Evolutionary conservation across 2,797 vertebrate species (phyloP).

Genomic region (Poecilia wingei): DNA sequence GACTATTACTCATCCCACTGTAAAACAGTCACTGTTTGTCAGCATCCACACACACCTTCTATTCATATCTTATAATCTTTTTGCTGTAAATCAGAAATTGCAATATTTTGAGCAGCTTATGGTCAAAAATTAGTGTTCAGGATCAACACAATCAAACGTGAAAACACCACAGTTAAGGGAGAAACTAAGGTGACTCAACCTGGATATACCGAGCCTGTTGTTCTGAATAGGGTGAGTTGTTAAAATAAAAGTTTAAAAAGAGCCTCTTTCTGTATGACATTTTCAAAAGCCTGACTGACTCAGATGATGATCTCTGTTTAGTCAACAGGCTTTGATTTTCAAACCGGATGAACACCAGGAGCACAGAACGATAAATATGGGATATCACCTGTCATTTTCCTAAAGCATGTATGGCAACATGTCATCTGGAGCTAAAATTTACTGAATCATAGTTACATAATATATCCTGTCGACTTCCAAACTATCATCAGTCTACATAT

Average conservation of each 20-base stretch:
- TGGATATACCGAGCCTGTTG: not conserved
- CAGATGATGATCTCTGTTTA: not conserved
- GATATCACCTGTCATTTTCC: slow-evolving; percentile 12
- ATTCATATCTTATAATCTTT: slow-evolving; percentile 18
- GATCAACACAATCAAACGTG: not conserved
- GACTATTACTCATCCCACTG: slow-evolving; percentile 39
- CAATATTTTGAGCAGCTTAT: not conserved
- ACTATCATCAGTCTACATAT: not conserved
- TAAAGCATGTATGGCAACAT: not conserved
- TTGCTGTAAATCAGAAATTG: not conserved
- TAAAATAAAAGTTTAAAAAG: not conserved
- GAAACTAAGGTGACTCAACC: not conserved
- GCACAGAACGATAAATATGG: slow-evolving; percentile 9
- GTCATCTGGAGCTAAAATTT: not conserved
- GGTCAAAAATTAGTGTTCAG: not conserved
- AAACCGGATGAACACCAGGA: slow-evolving; percentile 6
- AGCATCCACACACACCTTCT: slow-evolving; percentile 41
- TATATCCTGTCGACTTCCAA: not conserved
- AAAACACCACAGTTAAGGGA: not conserved
- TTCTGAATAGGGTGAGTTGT: not conserved
- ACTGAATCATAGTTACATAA: not conserved
- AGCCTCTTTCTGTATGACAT: not conserved
- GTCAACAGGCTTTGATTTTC: not conserved
- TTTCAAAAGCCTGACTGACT: not conserved
- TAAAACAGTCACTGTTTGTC: slow-evolving; percentile 45